These are phyloP conservation scores for Dissostichus mawsoni DNA, from an alignment of 2,113 vertebrate species.

Conservation along the genomic window DNA sequence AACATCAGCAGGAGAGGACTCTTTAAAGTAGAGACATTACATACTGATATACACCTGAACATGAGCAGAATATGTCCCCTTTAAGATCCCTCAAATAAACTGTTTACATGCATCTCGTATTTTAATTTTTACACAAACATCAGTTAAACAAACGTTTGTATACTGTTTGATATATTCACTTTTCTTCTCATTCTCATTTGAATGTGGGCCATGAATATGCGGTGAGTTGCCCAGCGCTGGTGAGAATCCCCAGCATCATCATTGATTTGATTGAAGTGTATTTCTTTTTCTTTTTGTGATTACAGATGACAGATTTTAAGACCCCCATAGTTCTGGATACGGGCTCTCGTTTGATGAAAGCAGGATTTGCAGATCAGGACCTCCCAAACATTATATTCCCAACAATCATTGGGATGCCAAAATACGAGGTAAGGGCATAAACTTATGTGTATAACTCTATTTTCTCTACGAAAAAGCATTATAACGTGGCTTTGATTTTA, in stretches of 20 bases:
- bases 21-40: too few relatives aligned
- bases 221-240: too few relatives aligned
- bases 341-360: slow-evolving; percentile 84
- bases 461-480: too few relatives aligned
- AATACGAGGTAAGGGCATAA: slow-evolving; percentile 77
- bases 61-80: too few relatives aligned
- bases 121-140: too few relatives aligned
- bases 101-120: too few relatives aligned
- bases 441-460: neutral
- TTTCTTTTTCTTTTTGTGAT: neutral
- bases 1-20: too few relatives aligned
- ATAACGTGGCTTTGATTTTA: neutral
- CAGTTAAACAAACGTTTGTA: too few relatives aligned
- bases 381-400: slow-evolving; percentile 78
- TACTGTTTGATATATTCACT: too few relatives aligned
- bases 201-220: neutral
- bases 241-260: neutral
- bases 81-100: too few relatives aligned
- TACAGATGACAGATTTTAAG: slow-evolving; percentile 71
- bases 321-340: slow-evolving; percentile 82
- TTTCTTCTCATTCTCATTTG: too few relatives aligned
- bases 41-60: too few relatives aligned
- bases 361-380: slow-evolving; percentile 83
- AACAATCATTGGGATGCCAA: slow-evolving; percentile 82
- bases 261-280: neutral